These are phyloP conservation scores for Anorthoa munda DNA, from an alignment of 2,888 invertebrate species.

Conservation along the genomic window DNA sequence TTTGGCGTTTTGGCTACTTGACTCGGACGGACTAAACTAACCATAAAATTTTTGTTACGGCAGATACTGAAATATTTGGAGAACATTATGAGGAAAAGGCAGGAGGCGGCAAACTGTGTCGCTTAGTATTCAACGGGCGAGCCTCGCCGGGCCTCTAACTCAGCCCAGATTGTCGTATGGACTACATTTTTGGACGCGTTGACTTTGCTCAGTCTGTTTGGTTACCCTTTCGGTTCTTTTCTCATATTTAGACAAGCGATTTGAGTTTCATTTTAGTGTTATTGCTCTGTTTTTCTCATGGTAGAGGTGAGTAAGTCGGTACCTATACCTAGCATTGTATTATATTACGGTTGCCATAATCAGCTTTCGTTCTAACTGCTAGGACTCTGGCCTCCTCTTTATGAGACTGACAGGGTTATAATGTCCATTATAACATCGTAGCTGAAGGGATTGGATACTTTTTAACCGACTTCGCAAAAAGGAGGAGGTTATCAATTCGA, in stretches of 20 bases:
- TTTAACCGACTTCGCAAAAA: no score
- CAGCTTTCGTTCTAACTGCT: background rate
- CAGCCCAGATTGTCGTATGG: slow-evolving; percentile 64
- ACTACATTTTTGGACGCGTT: slow-evolving; percentile 63
- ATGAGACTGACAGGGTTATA: background rate
- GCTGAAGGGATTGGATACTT: no score
- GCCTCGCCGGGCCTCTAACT: slow-evolving; percentile 59
- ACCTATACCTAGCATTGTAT: background rate
- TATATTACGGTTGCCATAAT: background rate
- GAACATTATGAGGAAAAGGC: slow-evolving; percentile 54
- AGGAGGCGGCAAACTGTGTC: slow-evolving; percentile 54
- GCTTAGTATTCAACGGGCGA: slow-evolving; percentile 71
- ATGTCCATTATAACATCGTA: no score
- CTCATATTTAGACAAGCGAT: slow-evolving; percentile 36
- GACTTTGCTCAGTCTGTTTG: slow-evolving; percentile 47
- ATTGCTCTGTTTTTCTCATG: slow-evolving; percentile 1
- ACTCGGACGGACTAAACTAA: slow-evolving; percentile 41
- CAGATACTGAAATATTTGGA: slow-evolving; percentile 60
- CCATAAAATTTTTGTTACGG: slow-evolving; percentile 39
- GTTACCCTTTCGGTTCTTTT: slow-evolving; percentile 37
- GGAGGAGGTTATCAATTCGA: no score
- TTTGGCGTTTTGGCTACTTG: slow-evolving; percentile 36
- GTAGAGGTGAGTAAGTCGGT: background rate
- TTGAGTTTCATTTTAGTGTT: slow-evolving; percentile 8
- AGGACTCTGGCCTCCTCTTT: background rate